A percentile compares a stretch with the other conserved stretches of the same genome.
These are phyloP conservation scores for rabbit (Oryctolagus cuniculus) DNA, from an alignment of 2,113 vertebrate species.

Conservation along the genomic window DNA sequence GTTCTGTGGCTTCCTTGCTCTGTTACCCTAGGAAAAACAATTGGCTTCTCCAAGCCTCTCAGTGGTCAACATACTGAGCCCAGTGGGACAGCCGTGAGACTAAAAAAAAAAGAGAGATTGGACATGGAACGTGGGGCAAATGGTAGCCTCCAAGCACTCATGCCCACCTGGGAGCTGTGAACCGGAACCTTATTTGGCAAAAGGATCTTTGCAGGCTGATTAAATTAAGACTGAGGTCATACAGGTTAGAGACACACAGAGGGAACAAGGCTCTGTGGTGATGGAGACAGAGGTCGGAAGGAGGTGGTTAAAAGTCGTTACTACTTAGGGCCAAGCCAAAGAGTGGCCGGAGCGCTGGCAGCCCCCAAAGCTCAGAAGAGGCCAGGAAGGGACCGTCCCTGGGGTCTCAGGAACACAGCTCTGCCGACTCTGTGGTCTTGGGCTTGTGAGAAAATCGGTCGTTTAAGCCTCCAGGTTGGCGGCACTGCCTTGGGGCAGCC, in stretches of 20 bases:
- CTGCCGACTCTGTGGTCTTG: neutral
- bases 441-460: neutral
- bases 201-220: neutral
- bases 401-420: rapidly evolving
- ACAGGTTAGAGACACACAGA: neutral
- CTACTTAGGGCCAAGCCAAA: neutral
- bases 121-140: neutral
- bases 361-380: neutral
- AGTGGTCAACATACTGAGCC: too few relatives aligned
- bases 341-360: neutral
- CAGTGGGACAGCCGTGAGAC: too few relatives aligned
- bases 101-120: neutral
- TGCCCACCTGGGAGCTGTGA: neutral
- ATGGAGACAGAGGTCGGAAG: neutral
- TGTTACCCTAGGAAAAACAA: neutral
- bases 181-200: neutral
- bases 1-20: neutral
- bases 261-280: rapidly evolving
- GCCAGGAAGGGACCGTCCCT: rapidly evolving
- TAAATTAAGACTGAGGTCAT: neutral
- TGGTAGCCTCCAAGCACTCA: neutral
- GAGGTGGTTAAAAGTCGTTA: neutral
- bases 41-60: neutral
- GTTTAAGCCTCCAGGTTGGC: too few relatives aligned
- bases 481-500: neutral